A percentile compares a stretch with the other conserved stretches of the same genome.
Conservation (phyloP, 2,113 vertebrate species). For the Excalfactoria chinensis region DNA sequence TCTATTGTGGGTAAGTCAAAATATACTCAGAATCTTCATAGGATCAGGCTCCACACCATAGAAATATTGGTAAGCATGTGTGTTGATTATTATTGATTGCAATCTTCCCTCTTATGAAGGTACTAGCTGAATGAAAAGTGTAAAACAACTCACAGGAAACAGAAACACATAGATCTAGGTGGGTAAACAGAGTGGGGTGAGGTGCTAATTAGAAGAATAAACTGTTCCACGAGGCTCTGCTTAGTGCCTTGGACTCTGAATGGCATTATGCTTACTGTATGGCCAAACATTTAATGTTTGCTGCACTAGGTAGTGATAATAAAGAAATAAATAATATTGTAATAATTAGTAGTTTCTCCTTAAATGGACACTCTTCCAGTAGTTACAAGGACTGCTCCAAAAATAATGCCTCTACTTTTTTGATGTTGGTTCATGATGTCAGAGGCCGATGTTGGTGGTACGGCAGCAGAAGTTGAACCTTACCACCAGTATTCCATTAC, state of each 20-base stretch:
- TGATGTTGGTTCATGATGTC: too few relatives aligned
- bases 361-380: not conserved
- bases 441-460: too few relatives aligned
- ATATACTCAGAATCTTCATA: not conserved
- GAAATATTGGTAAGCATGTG: not conserved
- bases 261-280: rapidly evolving
- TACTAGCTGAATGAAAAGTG: not conserved
- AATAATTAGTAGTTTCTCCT: too few relatives aligned
- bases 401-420: not conserved
- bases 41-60: not conserved
- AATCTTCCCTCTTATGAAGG: not conserved
- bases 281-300: rapidly evolving
- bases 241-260: not conserved
- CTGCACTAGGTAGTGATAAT: not conserved
- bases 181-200: too few relatives aligned
- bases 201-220: not conserved
- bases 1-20: not conserved
- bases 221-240: too few relatives aligned
- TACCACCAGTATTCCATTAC: not conserved
- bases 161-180: not conserved
- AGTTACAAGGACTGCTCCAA: not conserved
- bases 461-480: not conserved
- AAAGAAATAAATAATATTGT: not conserved
- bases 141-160: not conserved
- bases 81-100: not conserved